These are phyloP conservation scores for Microcebus murinus DNA, from an alignment of 2,113 vertebrate genomes.

Conservation along the genomic window DNA sequence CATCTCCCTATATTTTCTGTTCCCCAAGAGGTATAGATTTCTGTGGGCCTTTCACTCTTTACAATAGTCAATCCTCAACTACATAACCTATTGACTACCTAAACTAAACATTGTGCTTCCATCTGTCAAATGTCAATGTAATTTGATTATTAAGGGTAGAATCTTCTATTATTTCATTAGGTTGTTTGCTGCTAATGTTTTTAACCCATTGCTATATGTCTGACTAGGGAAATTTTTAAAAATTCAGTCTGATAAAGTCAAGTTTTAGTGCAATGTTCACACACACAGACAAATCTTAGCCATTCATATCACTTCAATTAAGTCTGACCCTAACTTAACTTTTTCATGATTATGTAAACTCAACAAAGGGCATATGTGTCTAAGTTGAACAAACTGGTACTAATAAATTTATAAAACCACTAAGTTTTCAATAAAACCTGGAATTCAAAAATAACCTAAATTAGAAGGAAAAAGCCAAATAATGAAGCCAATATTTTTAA, in stretches of 20 bases:
- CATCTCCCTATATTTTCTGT: neutral
- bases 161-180: slow-evolving; percentile 18
- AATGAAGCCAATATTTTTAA: neutral
- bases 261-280: neutral
- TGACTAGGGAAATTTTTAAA: slow-evolving; percentile 7
- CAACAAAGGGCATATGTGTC: neutral
- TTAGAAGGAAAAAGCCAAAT: neutral
- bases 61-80: neutral
- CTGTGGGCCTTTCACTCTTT: neutral
- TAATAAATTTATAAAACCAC: slow-evolving; percentile 39
- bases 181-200: neutral
- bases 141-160: neutral
- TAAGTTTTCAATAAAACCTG: neutral
- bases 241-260: neutral
- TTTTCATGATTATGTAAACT: slow-evolving; percentile 20
- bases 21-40: neutral
- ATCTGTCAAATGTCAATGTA: slow-evolving; percentile 32
- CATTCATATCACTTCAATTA: slow-evolving; percentile 10
- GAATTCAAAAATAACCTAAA: slow-evolving; percentile 2
- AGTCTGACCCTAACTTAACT: slow-evolving; percentile 44
- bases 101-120: neutral
- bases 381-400: slow-evolving; percentile 9
- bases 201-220: neutral
- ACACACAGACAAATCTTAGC: neutral
- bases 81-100: neutral